A percentile compares a stretch with the other conserved stretches of the same genome.
Evolutionary conservation across 2,888 invertebrate species (phyloP).

Genomic region (Drosophila subsilvestris): DNA sequence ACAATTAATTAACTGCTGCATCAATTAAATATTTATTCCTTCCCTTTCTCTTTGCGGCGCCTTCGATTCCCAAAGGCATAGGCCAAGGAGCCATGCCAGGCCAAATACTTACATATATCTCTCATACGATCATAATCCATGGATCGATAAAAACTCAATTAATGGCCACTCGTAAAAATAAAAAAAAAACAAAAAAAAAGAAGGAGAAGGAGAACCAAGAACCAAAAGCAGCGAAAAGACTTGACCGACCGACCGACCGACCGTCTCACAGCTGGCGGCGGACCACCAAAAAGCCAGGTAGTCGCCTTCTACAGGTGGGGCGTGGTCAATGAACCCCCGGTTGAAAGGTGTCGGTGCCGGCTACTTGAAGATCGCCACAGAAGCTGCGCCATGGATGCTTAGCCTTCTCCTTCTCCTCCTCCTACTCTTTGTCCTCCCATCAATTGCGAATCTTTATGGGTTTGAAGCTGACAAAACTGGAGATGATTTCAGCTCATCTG

Average conservation of each 20-base stretch:
- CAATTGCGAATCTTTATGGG: conserved; percentile 17
- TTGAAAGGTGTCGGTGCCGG: conserved; percentile 1
- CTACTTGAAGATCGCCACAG: conserved; percentile 1
- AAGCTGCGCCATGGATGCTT: not conserved
- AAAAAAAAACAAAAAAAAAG: not conserved
- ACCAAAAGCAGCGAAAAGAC: not conserved
- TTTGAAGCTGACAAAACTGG: not conserved
- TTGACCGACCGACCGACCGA: too few relatives aligned
- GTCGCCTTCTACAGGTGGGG: not conserved
- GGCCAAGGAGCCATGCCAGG: conserved; percentile 3
- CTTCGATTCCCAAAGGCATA: conserved; percentile 22
- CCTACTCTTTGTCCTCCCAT: not conserved
- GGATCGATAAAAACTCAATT: conserved; percentile 73
- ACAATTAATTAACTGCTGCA: conserved; percentile 76
- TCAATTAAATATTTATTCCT: conserved; percentile 66
- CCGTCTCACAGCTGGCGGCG: conserved; percentile 21
- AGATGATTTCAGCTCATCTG: conserved; percentile 5
- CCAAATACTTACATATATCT: not conserved
- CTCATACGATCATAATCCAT: conserved; percentile 59
- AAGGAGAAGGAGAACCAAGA: too few relatives aligned
- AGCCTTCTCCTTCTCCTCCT: too few relatives aligned
- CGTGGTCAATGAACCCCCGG: not conserved
- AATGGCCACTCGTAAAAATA: conserved; percentile 39
- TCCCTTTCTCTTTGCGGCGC: conserved; percentile 31
- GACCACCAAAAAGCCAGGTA: conserved; percentile 32